Percentiles rank a stretch among this genome's conserved stretches.
Evolutionary conservation across 37 sponge, comb jelly and placozoan species (phyloP).

Genomic region (Agelas oroides): DNA sequence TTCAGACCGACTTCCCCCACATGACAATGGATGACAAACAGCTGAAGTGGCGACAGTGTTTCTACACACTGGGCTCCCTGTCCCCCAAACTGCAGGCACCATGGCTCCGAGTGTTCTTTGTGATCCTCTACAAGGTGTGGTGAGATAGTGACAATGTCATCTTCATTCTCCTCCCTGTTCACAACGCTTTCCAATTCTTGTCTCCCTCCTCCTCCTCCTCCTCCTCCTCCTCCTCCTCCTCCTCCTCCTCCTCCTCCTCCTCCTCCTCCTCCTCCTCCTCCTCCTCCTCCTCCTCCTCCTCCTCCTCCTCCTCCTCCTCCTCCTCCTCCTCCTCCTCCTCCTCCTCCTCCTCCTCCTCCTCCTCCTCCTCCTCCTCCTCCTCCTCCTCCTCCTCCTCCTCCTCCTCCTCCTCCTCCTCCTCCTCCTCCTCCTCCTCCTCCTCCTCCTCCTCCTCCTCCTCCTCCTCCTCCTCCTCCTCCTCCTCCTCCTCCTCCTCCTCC

Average conservation of each 20-base stretch:
- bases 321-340: no score
- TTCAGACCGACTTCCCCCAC: background rate
- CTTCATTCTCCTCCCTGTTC: background rate
- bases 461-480: no score
- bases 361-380: no score
- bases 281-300: no score
- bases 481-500: no score
- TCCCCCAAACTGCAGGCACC: conserved; percentile 44
- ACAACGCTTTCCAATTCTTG: background rate
- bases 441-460: background rate
- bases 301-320: no score
- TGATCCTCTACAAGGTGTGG: conserved; percentile 76
- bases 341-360: no score
- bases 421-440: no score
- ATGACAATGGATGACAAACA: conserved; percentile 2
- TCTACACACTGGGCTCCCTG: conserved; percentile 17
- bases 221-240: background rate
- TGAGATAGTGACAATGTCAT: background rate
- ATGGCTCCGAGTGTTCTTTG: conserved; percentile 70
- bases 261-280: no score
- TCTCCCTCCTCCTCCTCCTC: background rate
- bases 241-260: no score
- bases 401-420: background rate
- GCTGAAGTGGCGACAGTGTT: background rate
- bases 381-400: background rate